A percentile compares a stretch with the other conserved stretches of the same genome.
Conservation (phyloP, 2,888 invertebrate species). For the Drosophila helvetica region DNA sequence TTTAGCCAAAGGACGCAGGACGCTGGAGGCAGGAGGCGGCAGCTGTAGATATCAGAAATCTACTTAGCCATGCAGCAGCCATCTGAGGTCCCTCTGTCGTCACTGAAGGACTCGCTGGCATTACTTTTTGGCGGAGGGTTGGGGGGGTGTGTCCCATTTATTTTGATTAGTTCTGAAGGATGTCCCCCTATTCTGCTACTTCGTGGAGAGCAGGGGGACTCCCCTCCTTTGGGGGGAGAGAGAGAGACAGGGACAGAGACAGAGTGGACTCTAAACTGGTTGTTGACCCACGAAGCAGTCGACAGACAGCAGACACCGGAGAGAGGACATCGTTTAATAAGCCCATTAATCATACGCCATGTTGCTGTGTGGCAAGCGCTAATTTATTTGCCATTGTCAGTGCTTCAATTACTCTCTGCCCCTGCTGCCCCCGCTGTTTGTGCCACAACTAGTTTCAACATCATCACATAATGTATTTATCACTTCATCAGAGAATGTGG, state of each 20-base stretch:
- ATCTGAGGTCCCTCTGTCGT: background rate
- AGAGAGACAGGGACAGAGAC: background rate
- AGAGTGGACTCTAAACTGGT: conserved; percentile 43
- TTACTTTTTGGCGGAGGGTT: conserved; percentile 17
- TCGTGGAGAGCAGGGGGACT: too few relatives aligned
- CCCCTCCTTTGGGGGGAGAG: background rate
- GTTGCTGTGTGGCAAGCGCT: conserved; percentile 57
- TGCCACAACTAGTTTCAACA: conserved; percentile 24
- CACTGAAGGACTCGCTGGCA: background rate
- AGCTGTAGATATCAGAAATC: background rate
- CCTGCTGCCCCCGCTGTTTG: background rate
- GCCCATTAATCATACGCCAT: conserved; percentile 75
- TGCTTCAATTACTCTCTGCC: conserved; percentile 61
- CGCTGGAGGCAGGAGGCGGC: background rate
- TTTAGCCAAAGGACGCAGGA: background rate
- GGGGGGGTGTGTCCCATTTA: conserved; percentile 15
- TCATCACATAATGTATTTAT: conserved; percentile 72
- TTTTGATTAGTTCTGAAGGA: conserved; percentile 39
- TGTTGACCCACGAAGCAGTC: conserved; percentile 42
- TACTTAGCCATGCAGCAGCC: background rate
- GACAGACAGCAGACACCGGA: background rate
- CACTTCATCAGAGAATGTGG: conserved; percentile 71
- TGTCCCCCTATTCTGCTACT: background rate
- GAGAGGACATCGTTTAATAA: conserved; percentile 59
- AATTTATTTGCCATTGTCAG: conserved; percentile 66